Evolutionary conservation across 2,888 invertebrate genomes (phyloP).

Genomic region (Trichogramma dendrolimi): DNA sequence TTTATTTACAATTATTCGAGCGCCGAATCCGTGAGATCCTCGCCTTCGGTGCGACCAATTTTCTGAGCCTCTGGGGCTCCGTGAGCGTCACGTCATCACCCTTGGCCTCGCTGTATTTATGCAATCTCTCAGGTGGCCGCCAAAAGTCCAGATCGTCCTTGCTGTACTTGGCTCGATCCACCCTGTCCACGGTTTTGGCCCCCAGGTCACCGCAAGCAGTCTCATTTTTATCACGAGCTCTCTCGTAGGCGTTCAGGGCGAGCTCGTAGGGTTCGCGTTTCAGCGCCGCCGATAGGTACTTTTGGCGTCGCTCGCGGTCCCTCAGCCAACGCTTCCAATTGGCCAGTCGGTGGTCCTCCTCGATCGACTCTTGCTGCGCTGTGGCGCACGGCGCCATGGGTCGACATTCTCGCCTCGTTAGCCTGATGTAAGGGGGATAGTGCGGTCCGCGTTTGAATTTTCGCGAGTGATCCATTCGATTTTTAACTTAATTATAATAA

Average conservation of each 20-base stretch:
- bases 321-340: conserved; percentile 42
- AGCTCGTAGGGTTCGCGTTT: conserved; percentile 33
- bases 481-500: conserved; percentile 3
- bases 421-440: not conserved
- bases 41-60: too few species aligned
- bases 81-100: not conserved
- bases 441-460: not conserved
- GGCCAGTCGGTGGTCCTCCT: conserved; percentile 35
- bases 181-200: conserved; percentile 3
- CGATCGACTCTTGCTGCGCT: not conserved
- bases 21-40: too few species aligned
- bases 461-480: conserved; percentile 19
- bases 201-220: conserved; percentile 40
- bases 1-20: too few species aligned
- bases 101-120: conserved; percentile 24
- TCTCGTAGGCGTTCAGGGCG: conserved; percentile 35
- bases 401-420: not conserved
- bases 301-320: conserved; percentile 30
- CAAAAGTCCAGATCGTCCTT: conserved; percentile 42
- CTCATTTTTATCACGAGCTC: conserved; percentile 33
- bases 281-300: conserved; percentile 21
- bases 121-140: conserved; percentile 30
- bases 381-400: not conserved
- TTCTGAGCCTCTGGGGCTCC: too few species aligned
- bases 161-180: conserved; percentile 36